These are phyloP conservation scores for Scaptomyza parva DNA, from an alignment of 2,888 invertebrate species.

Conservation along the genomic window DNA sequence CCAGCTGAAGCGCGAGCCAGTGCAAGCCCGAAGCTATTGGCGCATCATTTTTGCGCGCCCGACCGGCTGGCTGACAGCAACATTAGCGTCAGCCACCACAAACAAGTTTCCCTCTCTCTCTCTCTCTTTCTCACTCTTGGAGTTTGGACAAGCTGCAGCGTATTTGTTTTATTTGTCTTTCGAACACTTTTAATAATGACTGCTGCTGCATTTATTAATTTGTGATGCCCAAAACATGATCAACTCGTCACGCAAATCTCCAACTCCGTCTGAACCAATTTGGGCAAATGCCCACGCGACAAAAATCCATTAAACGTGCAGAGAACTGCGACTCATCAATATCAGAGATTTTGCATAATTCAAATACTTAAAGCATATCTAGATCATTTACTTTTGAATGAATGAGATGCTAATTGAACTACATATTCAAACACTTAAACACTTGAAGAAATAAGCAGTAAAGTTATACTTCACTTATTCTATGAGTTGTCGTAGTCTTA, in stretches of 20 bases:
- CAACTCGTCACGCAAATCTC: constrained; percentile 51
- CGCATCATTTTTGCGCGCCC: constrained; percentile 49
- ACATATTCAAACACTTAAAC: constrained; percentile 7
- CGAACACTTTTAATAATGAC: constrained; percentile 37
- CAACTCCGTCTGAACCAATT: constrained; percentile 43
- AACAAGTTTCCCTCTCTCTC: constrained; percentile 47
- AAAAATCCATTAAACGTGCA: constrained; percentile 1
- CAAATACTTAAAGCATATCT: constrained; percentile 17
- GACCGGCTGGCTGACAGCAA: constrained; percentile 24
- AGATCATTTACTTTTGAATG: constrained; percentile 36
- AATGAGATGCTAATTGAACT: constrained; percentile 40
- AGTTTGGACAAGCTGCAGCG: constrained; percentile 14
- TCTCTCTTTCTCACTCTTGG: constrained; percentile 1
- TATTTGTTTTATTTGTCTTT: constrained; percentile 17
- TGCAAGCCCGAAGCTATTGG: constrained; percentile 25
- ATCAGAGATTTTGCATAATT: constrained; percentile 8
- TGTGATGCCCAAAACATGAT: constrained; percentile 55
- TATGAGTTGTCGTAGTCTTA: background rate
- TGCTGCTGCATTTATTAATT: constrained; percentile 67
- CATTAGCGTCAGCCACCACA: constrained; percentile 14
- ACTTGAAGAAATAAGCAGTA: constrained; percentile 8
- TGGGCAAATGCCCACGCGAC: constrained; percentile 51
- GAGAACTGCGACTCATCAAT: constrained; percentile 11
- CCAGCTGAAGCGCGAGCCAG: constrained; percentile 24
- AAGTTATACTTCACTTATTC: too few species aligned